Conservation (phyloP, 2,888 invertebrate genomes). For the Hymenopus coronatus region DNA sequence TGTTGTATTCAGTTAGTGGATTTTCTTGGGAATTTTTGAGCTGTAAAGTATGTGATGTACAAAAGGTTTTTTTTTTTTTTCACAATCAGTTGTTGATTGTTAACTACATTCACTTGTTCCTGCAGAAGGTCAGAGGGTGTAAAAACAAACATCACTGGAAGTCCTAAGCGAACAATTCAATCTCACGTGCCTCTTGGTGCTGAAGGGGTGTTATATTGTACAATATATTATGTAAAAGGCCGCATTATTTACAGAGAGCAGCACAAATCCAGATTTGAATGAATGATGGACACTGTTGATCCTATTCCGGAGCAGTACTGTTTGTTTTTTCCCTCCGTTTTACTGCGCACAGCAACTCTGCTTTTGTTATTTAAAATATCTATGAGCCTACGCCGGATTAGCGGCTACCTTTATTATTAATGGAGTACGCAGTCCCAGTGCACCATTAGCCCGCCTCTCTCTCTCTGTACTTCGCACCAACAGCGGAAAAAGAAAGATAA, state of each 20-base stretch:
- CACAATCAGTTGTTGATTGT: too few species aligned
- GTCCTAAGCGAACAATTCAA: background rate
- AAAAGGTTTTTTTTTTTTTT: too few species aligned
- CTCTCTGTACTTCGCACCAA: background rate
- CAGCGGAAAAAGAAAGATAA: background rate
- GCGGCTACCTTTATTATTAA: background rate
- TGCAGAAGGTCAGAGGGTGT: background rate
- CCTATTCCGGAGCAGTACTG: background rate
- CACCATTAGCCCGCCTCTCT: background rate
- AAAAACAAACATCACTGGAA: background rate
- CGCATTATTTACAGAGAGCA: background rate
- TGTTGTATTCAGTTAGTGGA: too few species aligned
- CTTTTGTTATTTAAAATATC: background rate
- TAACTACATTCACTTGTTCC: too few species aligned
- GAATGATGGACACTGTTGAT: background rate
- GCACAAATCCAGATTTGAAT: background rate
- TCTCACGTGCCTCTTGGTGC: background rate
- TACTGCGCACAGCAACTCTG: background rate
- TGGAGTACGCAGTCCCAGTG: background rate
- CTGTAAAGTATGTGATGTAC: too few species aligned
- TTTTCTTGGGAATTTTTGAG: too few species aligned
- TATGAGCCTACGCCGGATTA: background rate
- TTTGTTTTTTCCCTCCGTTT: background rate
- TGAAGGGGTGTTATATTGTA: background rate
- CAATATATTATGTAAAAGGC: background rate